phyloP scores from a whole-genome alignment of 1,140 invertebrate species.

The Hermatobates lingyangjiaoensis region DNA sequence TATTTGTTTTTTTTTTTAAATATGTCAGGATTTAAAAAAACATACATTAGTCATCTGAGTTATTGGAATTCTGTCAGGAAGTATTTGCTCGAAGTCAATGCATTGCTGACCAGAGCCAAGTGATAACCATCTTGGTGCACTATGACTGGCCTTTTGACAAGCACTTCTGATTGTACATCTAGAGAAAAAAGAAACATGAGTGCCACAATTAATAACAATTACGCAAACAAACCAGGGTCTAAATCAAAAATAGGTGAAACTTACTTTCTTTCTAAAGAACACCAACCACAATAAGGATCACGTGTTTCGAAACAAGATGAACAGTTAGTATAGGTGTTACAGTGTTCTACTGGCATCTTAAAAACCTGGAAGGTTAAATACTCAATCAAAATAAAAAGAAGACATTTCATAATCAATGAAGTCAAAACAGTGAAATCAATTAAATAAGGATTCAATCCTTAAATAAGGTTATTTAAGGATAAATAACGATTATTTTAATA shows the following conservation, averaged over 20 bases:
- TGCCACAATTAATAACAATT: neutral
- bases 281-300: slow-evolving; percentile 97
- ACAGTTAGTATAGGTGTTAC: slow-evolving; percentile 73
- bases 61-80: slow-evolving; percentile 74
- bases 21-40: slow-evolving; percentile 5
- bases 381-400: too few relatives aligned
- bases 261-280: slow-evolving; percentile 80
- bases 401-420: too few relatives aligned
- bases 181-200: slow-evolving; percentile 18
- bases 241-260: slow-evolving; percentile 8
- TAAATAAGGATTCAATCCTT: too few relatives aligned
- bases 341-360: slow-evolving; percentile 83
- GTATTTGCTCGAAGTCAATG: slow-evolving; percentile 85
- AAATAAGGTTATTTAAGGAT: too few relatives aligned
- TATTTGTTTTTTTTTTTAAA: neutral
- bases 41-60: slow-evolving; percentile 56
- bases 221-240: neutral
- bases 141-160: slow-evolving; percentile 74
- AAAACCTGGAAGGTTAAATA: slow-evolving; percentile 38
- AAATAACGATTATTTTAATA: too few relatives aligned
- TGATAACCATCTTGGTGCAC: slow-evolving; percentile 79
- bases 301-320: slow-evolving; percentile 72
- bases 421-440: too few relatives aligned
- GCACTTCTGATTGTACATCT: slow-evolving; percentile 70
- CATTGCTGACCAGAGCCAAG: slow-evolving; percentile 81